Percentiles rank a stretch among this genome's conserved stretches.
Evolutionary conservation across 2,888 invertebrate genomes (phyloP).

Genomic region (Conchocele bisecta): DNA sequence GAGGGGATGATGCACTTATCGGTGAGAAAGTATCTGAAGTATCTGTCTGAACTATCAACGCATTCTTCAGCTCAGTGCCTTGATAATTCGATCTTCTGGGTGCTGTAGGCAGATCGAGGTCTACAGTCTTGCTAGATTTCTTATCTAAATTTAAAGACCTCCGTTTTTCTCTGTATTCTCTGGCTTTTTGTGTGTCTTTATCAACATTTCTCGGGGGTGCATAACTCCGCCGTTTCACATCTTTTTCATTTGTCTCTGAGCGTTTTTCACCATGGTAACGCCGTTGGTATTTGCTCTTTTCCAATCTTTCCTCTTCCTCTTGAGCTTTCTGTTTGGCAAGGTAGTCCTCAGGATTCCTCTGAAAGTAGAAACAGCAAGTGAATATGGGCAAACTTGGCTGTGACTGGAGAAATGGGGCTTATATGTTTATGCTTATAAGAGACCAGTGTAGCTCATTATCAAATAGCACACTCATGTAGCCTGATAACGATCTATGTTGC

Average conservation of each 20-base stretch:
- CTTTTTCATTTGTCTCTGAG: conserved; percentile 46
- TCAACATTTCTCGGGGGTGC: conserved; percentile 36
- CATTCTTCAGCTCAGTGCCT: conserved; percentile 17
- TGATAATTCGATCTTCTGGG: conserved; percentile 24
- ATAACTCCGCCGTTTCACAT: conserved; percentile 57
- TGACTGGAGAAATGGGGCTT: no score
- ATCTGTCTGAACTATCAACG: conserved; percentile 39
- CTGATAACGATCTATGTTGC: no score
- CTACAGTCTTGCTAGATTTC: conserved; percentile 33
- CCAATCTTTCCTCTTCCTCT: conserved; percentile 68
- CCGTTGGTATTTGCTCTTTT: conserved; percentile 62
- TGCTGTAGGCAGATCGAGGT: neutral
- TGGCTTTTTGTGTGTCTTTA: conserved; percentile 51
- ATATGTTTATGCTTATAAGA: no score
- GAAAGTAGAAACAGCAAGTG: conserved; percentile 62
- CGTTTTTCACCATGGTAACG: conserved; percentile 51
- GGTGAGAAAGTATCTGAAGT: conserved; percentile 43
- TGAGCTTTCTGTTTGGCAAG: conserved; percentile 64
- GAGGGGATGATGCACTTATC: conserved; percentile 55
- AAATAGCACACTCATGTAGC: no score
- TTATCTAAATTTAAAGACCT: conserved; percentile 67
- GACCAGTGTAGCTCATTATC: no score
- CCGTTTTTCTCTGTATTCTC: conserved; percentile 69
- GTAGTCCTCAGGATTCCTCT: conserved; percentile 76
- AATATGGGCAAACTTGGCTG: no score